Evolutionary conservation across 2,797 vertebrate species (phyloP), one percentile per base, ranked within the genome.

Genomic region (Coccyzus lansbergi): DNA sequence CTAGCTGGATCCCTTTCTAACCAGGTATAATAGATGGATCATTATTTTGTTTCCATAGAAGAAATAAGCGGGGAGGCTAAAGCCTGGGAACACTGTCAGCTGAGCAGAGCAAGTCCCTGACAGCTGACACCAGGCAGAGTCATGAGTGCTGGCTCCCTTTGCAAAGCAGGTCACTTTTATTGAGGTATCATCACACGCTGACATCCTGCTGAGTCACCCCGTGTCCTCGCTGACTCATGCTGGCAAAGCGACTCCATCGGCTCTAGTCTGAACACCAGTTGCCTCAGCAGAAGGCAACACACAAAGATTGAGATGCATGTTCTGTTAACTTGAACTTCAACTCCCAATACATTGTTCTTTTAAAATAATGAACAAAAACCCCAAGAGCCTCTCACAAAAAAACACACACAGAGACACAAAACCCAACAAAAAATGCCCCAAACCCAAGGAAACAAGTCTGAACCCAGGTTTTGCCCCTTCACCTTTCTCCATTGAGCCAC

Each of bases 1-100:
- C 95, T 78, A 86, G 94, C 80, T 34, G 76, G 59, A 95, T 96
- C 94, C 63, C 40, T 95, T 83, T 93, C 88, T 88, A 74, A 46
- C 72, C 67, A 28, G 16, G 65, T 56, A 92, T 76, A 96, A 96
- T 93, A 88, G 92, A 65, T 72, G 77, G 94, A 83, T 95, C 92
- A 81, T 81, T 52, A 83, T 81, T 92, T 89, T 91, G 86, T 92
- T 94, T 89, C 89, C 82, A 82, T 28, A 33, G 84, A 28, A 70
- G 83, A 87, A 70, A 72, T 34, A 15, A 26, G 28, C 21, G 31
- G 29, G 53, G 31, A 36, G 6, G 17, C 25, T 71, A 44, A 91
- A 91, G 42, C 87, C 36, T 76, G 76, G 55, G 52, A 29, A 44
- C 75, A 4, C 29, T 48, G 36, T 94, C 95, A 90, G 94, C 95